These are phyloP conservation scores for Leucophenga varia DNA, from an alignment of 1,140 invertebrate species.

Conservation along the genomic window DNA sequence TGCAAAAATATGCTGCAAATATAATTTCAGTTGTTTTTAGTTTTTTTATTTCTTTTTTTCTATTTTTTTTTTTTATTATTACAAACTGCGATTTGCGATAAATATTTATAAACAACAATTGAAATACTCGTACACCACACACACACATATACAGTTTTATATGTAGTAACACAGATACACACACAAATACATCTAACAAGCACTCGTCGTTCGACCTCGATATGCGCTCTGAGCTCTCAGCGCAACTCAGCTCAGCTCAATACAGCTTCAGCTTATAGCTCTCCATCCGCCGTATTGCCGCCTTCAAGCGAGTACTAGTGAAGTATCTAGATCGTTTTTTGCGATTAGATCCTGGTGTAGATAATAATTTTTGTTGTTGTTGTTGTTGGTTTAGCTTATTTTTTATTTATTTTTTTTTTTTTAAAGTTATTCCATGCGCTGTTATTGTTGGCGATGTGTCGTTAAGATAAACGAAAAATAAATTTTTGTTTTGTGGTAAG, in stretches of 20 bases:
- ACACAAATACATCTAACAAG: background rate
- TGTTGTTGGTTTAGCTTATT: slow-evolving; percentile 17
- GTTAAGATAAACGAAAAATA: slow-evolving; percentile 43
- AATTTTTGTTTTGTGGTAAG: too few relatives aligned
- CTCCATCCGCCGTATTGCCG: slow-evolving; percentile 15
- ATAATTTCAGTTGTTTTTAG: slow-evolving; percentile 11
- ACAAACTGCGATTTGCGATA: too few relatives aligned
- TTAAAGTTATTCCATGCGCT: slow-evolving; percentile 30
- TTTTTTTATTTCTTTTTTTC: too few relatives aligned
- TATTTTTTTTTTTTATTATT: too few relatives aligned
- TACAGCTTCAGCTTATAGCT: slow-evolving; percentile 10
- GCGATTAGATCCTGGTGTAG: slow-evolving; percentile 50
- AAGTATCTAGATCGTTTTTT: slow-evolving; percentile 28
- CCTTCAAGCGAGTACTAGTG: too few relatives aligned
- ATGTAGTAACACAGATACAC: slow-evolving; percentile 14
- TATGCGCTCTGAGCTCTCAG: slow-evolving; percentile 11
- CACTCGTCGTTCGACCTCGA: slow-evolving; percentile 19
- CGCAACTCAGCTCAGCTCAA: slow-evolving; percentile 8
- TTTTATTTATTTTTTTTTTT: slow-evolving; percentile 19
- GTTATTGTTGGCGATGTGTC: slow-evolving; percentile 42
- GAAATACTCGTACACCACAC: background rate
- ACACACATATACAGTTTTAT: slow-evolving; percentile 1
- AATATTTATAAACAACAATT: too few relatives aligned
- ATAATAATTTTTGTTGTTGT: slow-evolving; percentile 27
- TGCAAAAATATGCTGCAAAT: slow-evolving; percentile 19